Conservation (phyloP, 2,888 invertebrate genomes). For the Phasia obesa region DNA sequence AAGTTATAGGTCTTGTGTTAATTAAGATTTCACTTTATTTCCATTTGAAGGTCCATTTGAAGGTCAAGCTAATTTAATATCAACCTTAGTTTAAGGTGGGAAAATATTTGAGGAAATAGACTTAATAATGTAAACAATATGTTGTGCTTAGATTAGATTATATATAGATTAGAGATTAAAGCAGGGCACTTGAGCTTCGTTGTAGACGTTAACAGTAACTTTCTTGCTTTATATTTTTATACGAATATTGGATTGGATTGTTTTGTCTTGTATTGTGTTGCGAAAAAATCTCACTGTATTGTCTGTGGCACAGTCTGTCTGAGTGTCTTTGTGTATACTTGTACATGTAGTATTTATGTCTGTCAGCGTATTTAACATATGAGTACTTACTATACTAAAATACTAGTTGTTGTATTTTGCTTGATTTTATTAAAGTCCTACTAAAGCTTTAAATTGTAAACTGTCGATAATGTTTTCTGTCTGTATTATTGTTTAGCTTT, state of each 20-base stretch:
- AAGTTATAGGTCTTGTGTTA: no score
- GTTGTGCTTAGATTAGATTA: no score
- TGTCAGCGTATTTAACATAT: constrained; percentile 72
- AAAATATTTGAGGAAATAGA: no score
- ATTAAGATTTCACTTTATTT: no score
- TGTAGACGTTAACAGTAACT: background rate
- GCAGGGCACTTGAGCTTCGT: constrained; percentile 3
- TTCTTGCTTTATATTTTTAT: constrained; percentile 4
- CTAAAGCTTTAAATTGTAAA: constrained; percentile 65
- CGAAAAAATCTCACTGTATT: constrained; percentile 5
- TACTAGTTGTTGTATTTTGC: constrained; percentile 53
- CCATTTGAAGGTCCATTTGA: no score
- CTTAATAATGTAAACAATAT: no score
- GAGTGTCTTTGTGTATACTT: constrained; percentile 22
- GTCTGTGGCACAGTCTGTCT: constrained; percentile 25
- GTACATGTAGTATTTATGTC: constrained; percentile 67
- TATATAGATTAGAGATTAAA: no score
- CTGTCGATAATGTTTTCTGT: constrained; percentile 62
- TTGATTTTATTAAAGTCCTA: constrained; percentile 40
- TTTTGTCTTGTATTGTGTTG: constrained; percentile 49
- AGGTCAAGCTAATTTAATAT: no score
- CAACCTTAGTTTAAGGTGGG: no score
- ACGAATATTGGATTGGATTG: constrained; percentile 52
- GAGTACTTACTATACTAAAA: constrained; percentile 66
- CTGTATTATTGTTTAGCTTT: constrained; percentile 51